Base-by-base conservation (phyloP, 2,113 vertebrate species). In the Trachemys scripta region DNA sequence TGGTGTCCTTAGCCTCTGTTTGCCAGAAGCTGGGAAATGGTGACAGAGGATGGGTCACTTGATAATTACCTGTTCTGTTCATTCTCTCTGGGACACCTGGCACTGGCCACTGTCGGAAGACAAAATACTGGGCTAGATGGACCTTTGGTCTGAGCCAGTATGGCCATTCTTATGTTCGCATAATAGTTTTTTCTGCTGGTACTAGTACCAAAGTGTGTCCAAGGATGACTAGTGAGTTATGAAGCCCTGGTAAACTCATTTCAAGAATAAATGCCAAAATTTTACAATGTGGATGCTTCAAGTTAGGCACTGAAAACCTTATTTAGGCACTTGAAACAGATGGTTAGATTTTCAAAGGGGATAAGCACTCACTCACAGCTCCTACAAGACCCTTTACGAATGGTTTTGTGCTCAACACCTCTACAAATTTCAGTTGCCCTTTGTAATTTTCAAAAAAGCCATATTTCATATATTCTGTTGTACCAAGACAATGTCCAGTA, bases 311-410 rank as follows among this genome's bases (percentile, higher is more conserved):
- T 8, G 4, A 85, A 85, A 92, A 75, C 31, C 2, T 51, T 4
- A 31, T 0, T 0, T 62, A 54, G 59, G 84, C 31, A 59, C 20
- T n/a, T 42, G 13, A 75, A n/a, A 38, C 19, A 20, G 35, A 20
- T 72, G 65, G 31, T 20, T 72, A 72, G 65, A 72, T 72, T 90
- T 79, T 79, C 76, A 88, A 45, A 90, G 51, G 51, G 78, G 12
- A 25, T 25, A 38, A 45, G n/a, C 4, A 0, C 1, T 7, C 42
- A 82, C 76, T 90, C 54, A 49, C 16, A 9, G 17, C 19, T 72
- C 29, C 65, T n/a, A 35, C 35, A 84, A 12, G 57, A 87, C 17
- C 3, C 81, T 14, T 59, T 29, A 59, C 10, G 11, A 59, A 65
- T 13, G 5, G 31, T 65, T 29, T 31, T 62, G n/a, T 42, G 38